phyloP scores from a whole-genome alignment of 37 sponge, comb jelly and placozoan genomes.

The Ephydatia muelleri region DNA sequence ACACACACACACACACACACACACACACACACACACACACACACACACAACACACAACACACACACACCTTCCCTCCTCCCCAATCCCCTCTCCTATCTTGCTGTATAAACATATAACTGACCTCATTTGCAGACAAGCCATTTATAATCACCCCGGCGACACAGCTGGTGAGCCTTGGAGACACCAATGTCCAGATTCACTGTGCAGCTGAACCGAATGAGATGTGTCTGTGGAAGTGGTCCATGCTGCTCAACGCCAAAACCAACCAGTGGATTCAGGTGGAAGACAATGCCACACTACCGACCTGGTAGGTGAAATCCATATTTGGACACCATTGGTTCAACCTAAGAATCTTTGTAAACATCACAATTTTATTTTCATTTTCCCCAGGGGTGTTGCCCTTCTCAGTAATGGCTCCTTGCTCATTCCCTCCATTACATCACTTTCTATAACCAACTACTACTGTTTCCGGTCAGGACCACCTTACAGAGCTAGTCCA shows the following conservation, averaged over 20 bases:
- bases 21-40: constrained; percentile 14
- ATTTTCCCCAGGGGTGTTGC: not conserved
- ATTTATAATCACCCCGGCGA: not conserved
- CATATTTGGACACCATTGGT: too few species aligned
- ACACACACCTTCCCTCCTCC: not conserved
- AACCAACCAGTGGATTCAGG: not conserved
- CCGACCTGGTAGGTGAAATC: not conserved
- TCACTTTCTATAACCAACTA: not conserved
- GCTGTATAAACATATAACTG: too few species aligned
- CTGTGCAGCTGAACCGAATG: not conserved
- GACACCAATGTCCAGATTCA: not conserved
- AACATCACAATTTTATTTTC: not conserved
- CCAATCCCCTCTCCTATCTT: too few species aligned
- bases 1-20: constrained; percentile 27
- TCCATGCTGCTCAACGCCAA: not conserved
- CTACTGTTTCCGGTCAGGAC: not conserved
- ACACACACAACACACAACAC: constrained; percentile 2
- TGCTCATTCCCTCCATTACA: not conserved
- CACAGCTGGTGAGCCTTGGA: not conserved
- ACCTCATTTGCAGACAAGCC: too few species aligned
- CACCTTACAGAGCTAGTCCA: not conserved
- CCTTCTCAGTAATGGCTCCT: not conserved
- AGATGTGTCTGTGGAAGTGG: not conserved
- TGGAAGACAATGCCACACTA: not conserved
- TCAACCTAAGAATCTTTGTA: too few species aligned